Percentiles rank a stretch among this genome's conserved stretches.
phyloP scores from a whole-genome alignment of 2,888 invertebrate species.

The Hanleya hanleyi region DNA sequence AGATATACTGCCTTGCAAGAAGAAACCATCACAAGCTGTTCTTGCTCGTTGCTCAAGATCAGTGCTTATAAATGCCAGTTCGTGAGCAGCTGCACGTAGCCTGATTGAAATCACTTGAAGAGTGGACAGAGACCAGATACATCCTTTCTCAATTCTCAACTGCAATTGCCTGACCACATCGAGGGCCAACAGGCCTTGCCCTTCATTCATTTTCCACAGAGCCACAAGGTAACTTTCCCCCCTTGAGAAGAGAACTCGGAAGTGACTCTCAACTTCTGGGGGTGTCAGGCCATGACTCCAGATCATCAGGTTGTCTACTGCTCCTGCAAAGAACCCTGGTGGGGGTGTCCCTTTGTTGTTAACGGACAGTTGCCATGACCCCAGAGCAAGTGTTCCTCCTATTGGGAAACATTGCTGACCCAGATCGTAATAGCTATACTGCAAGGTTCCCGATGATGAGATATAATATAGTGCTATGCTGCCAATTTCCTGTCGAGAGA shows the following conservation, averaged over 20 bases:
- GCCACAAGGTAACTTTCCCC: slow-evolving; percentile 27
- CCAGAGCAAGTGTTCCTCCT: slow-evolving; percentile 46
- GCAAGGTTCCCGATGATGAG: background rate
- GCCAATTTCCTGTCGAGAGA: slow-evolving; percentile 26
- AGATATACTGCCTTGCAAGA: slow-evolving; percentile 8
- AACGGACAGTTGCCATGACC: slow-evolving; percentile 38
- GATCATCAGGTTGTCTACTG: background rate
- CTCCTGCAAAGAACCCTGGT: slow-evolving; percentile 22
- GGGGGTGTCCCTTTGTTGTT: slow-evolving; percentile 24
- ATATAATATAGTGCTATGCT: slow-evolving; percentile 31
- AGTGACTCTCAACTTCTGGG: background rate
- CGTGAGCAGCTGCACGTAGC: background rate
- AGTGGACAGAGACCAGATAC: background rate
- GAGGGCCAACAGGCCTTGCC: slow-evolving; percentile 16
- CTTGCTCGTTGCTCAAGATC: background rate
- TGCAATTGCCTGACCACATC: background rate
- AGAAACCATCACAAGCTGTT: slow-evolving; percentile 10
- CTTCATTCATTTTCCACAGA: slow-evolving; percentile 42
- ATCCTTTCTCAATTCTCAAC: background rate
- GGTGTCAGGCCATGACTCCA: background rate
- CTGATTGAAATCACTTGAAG: background rate
- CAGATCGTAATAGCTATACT: slow-evolving; percentile 18
- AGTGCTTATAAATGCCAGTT: background rate
- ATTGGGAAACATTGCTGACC: slow-evolving; percentile 35
- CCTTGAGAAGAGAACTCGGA: background rate